Percentiles rank a stretch among this genome's conserved stretches.
phyloP scores from a whole-genome alignment of 2,797 vertebrate genomes.

The Hydrolagus colliei region DNA sequence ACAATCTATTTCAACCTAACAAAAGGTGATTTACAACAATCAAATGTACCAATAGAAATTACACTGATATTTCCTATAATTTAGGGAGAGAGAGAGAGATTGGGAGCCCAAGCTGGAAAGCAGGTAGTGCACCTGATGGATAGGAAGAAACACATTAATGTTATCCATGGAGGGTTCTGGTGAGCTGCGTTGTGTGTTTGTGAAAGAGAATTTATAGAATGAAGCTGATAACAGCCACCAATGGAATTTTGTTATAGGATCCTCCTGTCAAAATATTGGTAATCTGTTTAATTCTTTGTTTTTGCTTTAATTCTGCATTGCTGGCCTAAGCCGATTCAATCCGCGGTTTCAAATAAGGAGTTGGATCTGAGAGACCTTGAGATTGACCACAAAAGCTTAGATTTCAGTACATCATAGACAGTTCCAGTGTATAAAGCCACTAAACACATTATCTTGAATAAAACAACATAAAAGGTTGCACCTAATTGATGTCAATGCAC shows the following conservation, averaged over 20 bases:
- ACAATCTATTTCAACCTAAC: too few species aligned
- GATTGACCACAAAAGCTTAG: background rate
- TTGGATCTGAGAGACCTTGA: background rate
- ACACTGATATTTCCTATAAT: too few species aligned
- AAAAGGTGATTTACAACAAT: too few species aligned
- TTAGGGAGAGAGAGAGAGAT: too few species aligned
- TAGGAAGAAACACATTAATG: background rate
- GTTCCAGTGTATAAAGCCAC: background rate
- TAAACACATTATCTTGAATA: background rate
- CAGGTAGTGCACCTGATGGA: background rate
- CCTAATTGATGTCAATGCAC: background rate
- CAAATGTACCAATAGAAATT: too few species aligned
- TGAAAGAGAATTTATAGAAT: background rate
- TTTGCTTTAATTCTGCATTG: background rate
- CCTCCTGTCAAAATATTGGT: background rate
- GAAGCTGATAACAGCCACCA: background rate
- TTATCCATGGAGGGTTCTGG: background rate
- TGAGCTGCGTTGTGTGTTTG: background rate
- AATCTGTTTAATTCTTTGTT: background rate
- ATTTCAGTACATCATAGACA: background rate
- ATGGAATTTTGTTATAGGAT: background rate
- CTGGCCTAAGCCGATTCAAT: too few species aligned
- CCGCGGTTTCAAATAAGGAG: background rate
- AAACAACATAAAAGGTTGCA: background rate
- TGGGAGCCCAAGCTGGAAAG: too few species aligned